Conservation (phyloP, 2,888 invertebrate species). For the Hydraecia micacea region DNA sequence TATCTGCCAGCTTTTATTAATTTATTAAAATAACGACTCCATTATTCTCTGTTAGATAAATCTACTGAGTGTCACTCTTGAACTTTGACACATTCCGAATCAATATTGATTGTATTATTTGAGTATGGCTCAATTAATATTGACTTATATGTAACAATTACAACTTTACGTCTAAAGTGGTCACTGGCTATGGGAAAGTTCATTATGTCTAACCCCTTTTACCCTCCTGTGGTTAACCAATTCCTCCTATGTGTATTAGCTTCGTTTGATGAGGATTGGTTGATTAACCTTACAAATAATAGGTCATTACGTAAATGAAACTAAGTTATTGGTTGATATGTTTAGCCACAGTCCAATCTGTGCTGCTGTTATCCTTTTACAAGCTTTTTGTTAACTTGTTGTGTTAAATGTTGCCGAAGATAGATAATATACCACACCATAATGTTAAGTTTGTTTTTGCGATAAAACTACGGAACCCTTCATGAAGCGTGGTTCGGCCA, state of each 20-base stretch:
- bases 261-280: slow-evolving; percentile 39
- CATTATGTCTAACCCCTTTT: slow-evolving; percentile 23
- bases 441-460: neutral
- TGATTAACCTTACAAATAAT: slow-evolving; percentile 30
- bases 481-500: neutral
- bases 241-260: slow-evolving; percentile 19
- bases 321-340: neutral
- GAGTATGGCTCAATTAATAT: neutral
- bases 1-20: neutral
- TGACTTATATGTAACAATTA: neutral
- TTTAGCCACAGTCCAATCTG: neutral
- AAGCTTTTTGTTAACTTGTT: neutral
- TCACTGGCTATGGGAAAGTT: slow-evolving; percentile 25
- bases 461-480: neutral
- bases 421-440: neutral
- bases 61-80: neutral
- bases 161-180: slow-evolving; percentile 16
- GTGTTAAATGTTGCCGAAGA: neutral
- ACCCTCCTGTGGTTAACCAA: slow-evolving; percentile 34
- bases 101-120: neutral
- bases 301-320: neutral
- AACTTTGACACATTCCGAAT: slow-evolving; percentile 1
- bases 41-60: neutral
- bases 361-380: neutral
- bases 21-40: neutral